Evolutionary conservation across 2,888 invertebrate genomes (phyloP).

Genomic region (Cerastis leucographa): DNA sequence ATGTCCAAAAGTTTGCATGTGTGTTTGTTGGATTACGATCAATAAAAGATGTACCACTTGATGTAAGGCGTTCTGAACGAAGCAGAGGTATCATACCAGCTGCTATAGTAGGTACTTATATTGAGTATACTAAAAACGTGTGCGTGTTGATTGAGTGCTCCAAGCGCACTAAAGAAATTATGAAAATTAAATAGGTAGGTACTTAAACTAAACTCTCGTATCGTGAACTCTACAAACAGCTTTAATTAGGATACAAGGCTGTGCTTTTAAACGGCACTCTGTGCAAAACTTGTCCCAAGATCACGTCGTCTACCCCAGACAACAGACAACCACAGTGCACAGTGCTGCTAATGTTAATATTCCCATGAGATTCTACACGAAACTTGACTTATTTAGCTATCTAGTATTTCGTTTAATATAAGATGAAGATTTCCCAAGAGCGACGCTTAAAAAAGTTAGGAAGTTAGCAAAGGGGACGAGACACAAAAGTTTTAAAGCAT

Average conservation of each 20-base stretch:
- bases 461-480: conserved; percentile 57
- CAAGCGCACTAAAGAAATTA: neutral
- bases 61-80: neutral
- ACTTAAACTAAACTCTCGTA: neutral
- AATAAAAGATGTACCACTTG: neutral
- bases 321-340: conserved; percentile 3
- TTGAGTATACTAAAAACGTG: neutral
- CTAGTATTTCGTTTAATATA: conserved; percentile 60
- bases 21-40: neutral
- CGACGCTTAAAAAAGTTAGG: conserved; percentile 64
- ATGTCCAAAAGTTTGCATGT: neutral
- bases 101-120: neutral
- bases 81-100: neutral
- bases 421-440: conserved; percentile 69
- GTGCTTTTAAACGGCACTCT: neutral
- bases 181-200: neutral
- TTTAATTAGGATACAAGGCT: neutral
- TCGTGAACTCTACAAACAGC: conserved; percentile 5
- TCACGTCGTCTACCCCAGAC: neutral
- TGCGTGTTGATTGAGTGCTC: too few species aligned
- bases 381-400: conserved; percentile 64
- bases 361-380: conserved; percentile 38
- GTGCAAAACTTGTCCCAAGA: neutral
- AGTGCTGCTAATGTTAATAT: conserved; percentile 32
- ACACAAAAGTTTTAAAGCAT: conserved; percentile 66